Base-by-base conservation (phyloP, 2,797 vertebrate genomes). In the Betta splendens region DNA sequence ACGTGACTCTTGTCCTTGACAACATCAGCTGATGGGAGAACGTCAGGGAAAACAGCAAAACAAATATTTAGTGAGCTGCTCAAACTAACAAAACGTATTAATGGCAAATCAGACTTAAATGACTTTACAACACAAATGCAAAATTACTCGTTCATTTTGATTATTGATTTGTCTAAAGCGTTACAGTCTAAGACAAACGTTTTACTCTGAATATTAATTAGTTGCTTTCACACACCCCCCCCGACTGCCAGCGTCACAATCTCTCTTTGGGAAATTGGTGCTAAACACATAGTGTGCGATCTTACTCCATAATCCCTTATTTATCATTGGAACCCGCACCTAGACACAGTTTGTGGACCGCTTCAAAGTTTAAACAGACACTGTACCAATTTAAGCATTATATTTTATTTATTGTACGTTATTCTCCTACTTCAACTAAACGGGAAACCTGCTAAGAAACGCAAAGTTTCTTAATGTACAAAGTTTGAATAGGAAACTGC, bases 1-100 rank as follows among this genome's bases (percentile, higher is more conserved):
- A 99, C 97, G 97, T 98, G 96, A 97, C 94, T 96, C 97, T 95
- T 94, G 95, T 96, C 93, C 95, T 95, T 96, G 97, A 94, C 94
- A 97, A 98, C 97, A 99, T 99, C 95, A 98, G 98, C 98, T 99
- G 95, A 93, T 90, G 87, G 84, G 86, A 90, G 45, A 75, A 71
- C 73, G 64, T 54, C 8, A 68, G 57, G 33, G 26, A 12, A 55
- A 64, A 56, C 43, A 4, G 15, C n/a, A 33, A 31, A 48, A 23
- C 21, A 11, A 5, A 11, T 29, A 45, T 26, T 49, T 18, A 16
- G 17, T n/a, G 5, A 46, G 4, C 10, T 37, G n/a, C 21, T 36
- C 4, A 10, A 9, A 33, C 1, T 22, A 23, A 29, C 7, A n/a
- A 38, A 4, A n/a, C 22, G 11, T 37, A 2, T 9, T 5, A 29